phyloP scores from a whole-genome alignment of 2,888 invertebrate species.

The Lasioglossum leucozonium region DNA sequence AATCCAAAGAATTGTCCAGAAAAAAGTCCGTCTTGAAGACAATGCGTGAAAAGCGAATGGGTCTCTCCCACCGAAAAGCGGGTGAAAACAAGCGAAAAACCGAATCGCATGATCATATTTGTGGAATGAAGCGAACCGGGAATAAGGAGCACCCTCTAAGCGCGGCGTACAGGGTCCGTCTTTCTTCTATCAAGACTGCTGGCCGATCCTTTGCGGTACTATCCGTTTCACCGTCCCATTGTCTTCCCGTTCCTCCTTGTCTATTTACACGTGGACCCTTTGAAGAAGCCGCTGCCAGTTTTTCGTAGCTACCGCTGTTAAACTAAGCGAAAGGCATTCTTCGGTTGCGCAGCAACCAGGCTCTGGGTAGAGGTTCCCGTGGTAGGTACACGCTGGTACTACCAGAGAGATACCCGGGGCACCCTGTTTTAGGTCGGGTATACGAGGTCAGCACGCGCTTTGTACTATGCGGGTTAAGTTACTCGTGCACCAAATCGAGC shows the following conservation, averaged over 20 bases:
- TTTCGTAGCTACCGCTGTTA: constrained; percentile 78
- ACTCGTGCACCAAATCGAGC: constrained; percentile 71
- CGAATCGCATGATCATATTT: constrained; percentile 51
- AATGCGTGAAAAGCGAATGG: constrained; percentile 10
- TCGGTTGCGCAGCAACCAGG: constrained; percentile 62
- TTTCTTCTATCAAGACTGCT: constrained; percentile 64
- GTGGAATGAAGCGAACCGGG: constrained; percentile 70
- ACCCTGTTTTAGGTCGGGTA: constrained; percentile 69
- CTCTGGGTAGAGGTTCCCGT: constrained; percentile 62
- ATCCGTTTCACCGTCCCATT: constrained; percentile 80
- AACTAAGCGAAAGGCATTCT: constrained; percentile 80
- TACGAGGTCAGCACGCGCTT: constrained; percentile 73
- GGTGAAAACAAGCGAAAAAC: constrained; percentile 65
- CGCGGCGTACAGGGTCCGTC: constrained; percentile 41
- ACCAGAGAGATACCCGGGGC: constrained; percentile 59
- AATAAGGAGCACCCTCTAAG: constrained; percentile 60
- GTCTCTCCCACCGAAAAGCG: constrained; percentile 63
- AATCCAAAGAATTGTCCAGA: neutral
- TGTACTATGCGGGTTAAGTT: constrained; percentile 75
- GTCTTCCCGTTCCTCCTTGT: constrained; percentile 74
- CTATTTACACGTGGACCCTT: constrained; percentile 73
- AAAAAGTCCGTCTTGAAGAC: neutral
- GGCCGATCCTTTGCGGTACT: constrained; percentile 69
- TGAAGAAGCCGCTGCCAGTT: constrained; percentile 76
- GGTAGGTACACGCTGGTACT: constrained; percentile 68